Percentiles rank a stretch among this genome's conserved stretches.
Evolutionary conservation across 2,797 vertebrate species (phyloP).

Genomic region (Sarcoramphus papa): DNA sequence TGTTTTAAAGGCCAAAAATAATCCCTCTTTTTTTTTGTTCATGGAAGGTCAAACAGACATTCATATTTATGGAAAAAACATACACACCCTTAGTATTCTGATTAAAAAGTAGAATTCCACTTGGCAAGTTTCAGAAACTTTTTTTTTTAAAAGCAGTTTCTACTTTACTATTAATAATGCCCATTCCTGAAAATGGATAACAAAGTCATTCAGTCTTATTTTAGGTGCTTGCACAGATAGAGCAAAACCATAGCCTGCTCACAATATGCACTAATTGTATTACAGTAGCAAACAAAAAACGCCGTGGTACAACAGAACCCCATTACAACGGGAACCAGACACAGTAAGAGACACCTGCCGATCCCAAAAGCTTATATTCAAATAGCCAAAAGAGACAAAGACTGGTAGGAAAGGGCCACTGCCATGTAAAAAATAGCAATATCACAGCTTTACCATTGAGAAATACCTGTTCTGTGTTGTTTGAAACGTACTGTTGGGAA

Average conservation of each 20-base stretch:
- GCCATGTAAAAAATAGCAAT: rapidly evolving
- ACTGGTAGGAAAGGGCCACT: background rate
- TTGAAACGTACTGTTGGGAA: background rate
- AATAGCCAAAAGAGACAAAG: background rate
- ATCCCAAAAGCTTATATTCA: background rate
- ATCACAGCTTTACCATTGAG: background rate
- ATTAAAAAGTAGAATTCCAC: background rate
- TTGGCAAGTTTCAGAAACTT: background rate
- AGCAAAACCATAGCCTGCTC: background rate
- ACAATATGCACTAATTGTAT: background rate
- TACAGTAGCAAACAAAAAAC: background rate
- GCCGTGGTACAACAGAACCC: background rate
- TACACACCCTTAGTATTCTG: background rate
- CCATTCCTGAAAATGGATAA: background rate
- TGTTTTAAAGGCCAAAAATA: background rate
- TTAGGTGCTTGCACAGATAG: background rate
- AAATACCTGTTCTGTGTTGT: background rate
- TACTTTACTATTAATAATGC: background rate
- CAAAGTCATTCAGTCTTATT: background rate
- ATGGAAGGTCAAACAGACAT: background rate
- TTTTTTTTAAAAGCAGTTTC: background rate
- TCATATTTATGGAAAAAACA: background rate
- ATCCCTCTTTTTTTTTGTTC: background rate
- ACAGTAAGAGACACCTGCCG: background rate
- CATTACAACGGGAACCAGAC: background rate